Percentiles rank a stretch among this genome's conserved stretches.
Evolutionary conservation across 1,140 invertebrate genomes (phyloP).

Genomic region (Zaprionus vittiger): DNA sequence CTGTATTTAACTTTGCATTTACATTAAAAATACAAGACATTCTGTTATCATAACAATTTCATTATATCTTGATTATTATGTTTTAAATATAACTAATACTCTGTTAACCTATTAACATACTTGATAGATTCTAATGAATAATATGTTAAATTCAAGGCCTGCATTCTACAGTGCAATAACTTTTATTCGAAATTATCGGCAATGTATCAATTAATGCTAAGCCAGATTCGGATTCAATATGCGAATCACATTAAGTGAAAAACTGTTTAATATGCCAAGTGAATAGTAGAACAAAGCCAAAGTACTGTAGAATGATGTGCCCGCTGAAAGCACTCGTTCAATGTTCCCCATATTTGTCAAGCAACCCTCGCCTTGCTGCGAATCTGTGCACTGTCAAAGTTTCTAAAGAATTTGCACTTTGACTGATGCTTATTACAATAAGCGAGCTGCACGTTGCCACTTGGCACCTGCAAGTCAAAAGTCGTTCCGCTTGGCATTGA

Average conservation of each 20-base stretch:
- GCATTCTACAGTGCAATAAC: not conserved
- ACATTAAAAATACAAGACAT: too few species aligned
- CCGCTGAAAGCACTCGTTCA: not conserved
- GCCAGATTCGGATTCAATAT: too few species aligned
- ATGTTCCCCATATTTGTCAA: not conserved
- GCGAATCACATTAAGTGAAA: too few species aligned
- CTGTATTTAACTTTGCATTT: too few species aligned
- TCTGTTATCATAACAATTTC: too few species aligned
- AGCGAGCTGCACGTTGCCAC: constrained; percentile 57
- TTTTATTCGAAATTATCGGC: not conserved
- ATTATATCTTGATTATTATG: too few species aligned
- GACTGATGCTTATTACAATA: constrained; percentile 76
- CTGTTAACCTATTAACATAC: not conserved
- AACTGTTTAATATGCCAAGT: not conserved
- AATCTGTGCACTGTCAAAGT: constrained; percentile 44
- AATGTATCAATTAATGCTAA: not conserved
- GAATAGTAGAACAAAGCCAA: not conserved
- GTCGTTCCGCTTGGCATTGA: constrained; percentile 43
- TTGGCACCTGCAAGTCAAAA: constrained; percentile 67
- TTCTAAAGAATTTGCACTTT: constrained; percentile 78
- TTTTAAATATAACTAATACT: not conserved
- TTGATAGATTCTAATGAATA: too few species aligned
- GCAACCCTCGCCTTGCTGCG: constrained; percentile 38
- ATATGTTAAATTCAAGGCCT: too few species aligned
- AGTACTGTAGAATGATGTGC: too few species aligned